Percentiles rank a stretch among this genome's conserved stretches.
phyloP scores from a whole-genome alignment of 2,113 vertebrate species.

The Probosciger aterrimus region DNA sequence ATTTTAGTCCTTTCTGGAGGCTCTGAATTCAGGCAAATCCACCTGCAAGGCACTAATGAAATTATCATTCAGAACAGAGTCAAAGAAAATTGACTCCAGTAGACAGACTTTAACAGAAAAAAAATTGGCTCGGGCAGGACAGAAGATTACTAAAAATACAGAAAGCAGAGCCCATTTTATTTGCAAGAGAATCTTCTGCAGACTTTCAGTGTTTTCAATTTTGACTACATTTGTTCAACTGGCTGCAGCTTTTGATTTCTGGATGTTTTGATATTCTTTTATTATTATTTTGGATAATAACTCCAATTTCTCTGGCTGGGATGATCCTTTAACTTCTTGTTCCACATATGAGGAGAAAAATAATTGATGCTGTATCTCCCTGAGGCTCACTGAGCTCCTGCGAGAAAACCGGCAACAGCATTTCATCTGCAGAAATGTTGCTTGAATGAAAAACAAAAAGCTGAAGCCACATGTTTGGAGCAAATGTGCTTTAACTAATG shows the following conservation, averaged over 20 bases:
- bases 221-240: slow-evolving; percentile 43
- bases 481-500: slow-evolving; percentile 69
- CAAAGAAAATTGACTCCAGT: not conserved
- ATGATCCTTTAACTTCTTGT: not conserved
- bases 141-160: slow-evolving; percentile 17
- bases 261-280: slow-evolving; percentile 43
- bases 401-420: not conserved
- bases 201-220: slow-evolving; percentile 37
- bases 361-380: slow-evolving; percentile 53
- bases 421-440: slow-evolving; percentile 39
- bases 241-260: slow-evolving; percentile 46
- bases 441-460: slow-evolving; percentile 52
- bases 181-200: slow-evolving; percentile 7
- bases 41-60: slow-evolving; percentile 22
- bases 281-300: slow-evolving; percentile 43
- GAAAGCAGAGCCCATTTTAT: not conserved
- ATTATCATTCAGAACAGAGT: not conserved
- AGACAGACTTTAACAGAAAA: not conserved
- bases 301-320: slow-evolving; percentile 21
- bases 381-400: slow-evolving; percentile 1
- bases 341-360: not conserved
- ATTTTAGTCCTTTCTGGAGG: not conserved
- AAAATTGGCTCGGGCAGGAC: not conserved
- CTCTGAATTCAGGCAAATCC: not conserved
- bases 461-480: slow-evolving; percentile 62